Evolutionary conservation across 2,797 vertebrate genomes (phyloP).

Genomic region (Emydoidea blandingii): DNA sequence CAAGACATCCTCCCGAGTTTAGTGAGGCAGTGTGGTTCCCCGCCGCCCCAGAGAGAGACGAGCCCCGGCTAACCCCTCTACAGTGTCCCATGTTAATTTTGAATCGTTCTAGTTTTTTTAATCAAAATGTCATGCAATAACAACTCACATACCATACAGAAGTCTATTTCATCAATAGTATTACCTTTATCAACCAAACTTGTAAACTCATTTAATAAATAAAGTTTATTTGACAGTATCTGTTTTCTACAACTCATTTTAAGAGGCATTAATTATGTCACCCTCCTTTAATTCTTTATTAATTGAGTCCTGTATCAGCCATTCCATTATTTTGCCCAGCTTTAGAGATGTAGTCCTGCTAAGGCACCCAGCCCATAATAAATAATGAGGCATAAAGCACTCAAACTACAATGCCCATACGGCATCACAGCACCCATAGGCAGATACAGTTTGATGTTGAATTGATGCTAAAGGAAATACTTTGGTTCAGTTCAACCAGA

Average conservation of each 20-base stretch:
- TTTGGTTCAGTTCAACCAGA: not conserved
- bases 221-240: not conserved
- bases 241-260: not conserved
- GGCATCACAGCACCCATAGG: not conserved
- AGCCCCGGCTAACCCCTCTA: no score
- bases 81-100: not conserved
- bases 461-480: not conserved
- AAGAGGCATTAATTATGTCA: not conserved
- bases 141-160: not conserved
- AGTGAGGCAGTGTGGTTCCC: no score
- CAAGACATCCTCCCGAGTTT: no score
- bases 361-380: not conserved
- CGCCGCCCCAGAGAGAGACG: no score
- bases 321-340: not conserved
- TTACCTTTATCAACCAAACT: not conserved
- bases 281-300: not conserved
- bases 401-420: not conserved
- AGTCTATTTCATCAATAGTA: not conserved
- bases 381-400: not conserved
- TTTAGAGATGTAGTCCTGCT: not conserved
- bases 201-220: not conserved
- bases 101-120: not conserved
- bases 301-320: not conserved
- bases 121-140: not conserved
- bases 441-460: not conserved